These are phyloP conservation scores for Episyrphus balteatus DNA, from an alignment of 1,140 invertebrate species.

Conservation along the genomic window DNA sequence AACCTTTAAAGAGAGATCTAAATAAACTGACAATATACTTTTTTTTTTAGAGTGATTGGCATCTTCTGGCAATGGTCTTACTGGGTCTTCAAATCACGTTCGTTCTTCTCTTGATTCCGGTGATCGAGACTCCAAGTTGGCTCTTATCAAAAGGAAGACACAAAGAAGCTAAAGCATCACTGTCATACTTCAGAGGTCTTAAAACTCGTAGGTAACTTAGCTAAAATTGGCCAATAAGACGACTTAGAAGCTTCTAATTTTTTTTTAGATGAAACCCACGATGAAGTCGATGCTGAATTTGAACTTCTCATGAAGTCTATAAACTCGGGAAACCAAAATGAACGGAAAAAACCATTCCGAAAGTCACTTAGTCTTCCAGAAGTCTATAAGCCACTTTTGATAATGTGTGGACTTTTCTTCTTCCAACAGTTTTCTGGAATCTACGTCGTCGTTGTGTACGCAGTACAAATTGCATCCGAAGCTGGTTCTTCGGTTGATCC, in stretches of 20 bases:
- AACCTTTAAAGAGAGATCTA: background rate
- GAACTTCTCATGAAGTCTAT: conserved; percentile 22
- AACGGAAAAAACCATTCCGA: conserved; percentile 23
- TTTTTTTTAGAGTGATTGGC: conserved; percentile 43
- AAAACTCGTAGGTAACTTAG: conserved; percentile 25
- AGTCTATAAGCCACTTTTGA: conserved; percentile 50
- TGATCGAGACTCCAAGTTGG: conserved; percentile 67
- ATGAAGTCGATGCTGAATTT: conserved; percentile 31
- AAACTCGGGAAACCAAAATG: conserved; percentile 18
- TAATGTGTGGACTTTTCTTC: conserved; percentile 56
- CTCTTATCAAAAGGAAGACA: conserved; percentile 41
- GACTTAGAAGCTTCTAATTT: background rate
- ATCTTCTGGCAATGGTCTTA: conserved; percentile 49
- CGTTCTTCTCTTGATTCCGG: conserved; percentile 41
- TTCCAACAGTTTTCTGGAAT: conserved; percentile 70
- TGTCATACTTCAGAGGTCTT: conserved; percentile 45
- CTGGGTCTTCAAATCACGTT: conserved; percentile 44
- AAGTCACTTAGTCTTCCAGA: conserved; percentile 23
- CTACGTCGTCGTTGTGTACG: conserved; percentile 66
- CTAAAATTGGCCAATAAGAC: conserved; percentile 14
- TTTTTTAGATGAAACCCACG: conserved; percentile 21
- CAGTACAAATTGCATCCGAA: conserved; percentile 49
- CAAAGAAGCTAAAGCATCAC: conserved; percentile 42
- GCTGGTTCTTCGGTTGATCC: conserved; percentile 46
- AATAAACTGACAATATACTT: background rate